phyloP scores from a whole-genome alignment of 2,888 invertebrate species.

The Amblyjoppa proteus region DNA sequence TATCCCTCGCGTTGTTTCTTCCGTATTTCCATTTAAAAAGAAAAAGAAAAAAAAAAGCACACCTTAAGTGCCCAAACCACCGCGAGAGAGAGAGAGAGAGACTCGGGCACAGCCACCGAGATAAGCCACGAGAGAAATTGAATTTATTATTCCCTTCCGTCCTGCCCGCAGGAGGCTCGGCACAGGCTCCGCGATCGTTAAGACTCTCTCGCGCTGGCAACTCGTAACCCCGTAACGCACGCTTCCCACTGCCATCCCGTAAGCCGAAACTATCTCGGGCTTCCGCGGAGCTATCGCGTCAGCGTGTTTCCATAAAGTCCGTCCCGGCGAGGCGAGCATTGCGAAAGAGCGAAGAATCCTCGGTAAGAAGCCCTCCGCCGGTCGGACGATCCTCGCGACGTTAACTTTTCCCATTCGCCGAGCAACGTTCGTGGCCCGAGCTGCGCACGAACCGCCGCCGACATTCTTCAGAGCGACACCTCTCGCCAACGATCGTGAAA shows the following conservation, averaged over 20 bases:
- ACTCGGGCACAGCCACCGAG: conserved; percentile 21
- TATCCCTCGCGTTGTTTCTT: neutral
- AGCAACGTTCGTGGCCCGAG: conserved; percentile 55
- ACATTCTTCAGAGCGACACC: conserved; percentile 48
- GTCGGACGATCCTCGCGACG: conserved; percentile 16
- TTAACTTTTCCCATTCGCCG: conserved; percentile 68
- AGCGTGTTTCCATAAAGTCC: conserved; percentile 53
- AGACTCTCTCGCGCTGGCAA: conserved; percentile 45
- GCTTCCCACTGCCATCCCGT: conserved; percentile 27
- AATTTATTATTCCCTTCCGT: conserved; percentile 66
- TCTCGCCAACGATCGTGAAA: neutral
- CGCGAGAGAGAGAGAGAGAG: conserved; percentile 6
- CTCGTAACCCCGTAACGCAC: conserved; percentile 31
- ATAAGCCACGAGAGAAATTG: conserved; percentile 46
- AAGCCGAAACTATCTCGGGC: conserved; percentile 46
- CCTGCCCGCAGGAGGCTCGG: conserved; percentile 30
- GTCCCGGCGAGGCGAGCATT: neutral
- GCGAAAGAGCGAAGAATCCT: conserved; percentile 22
- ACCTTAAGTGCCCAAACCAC: conserved; percentile 42
- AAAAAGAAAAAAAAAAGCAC: conserved; percentile 12
- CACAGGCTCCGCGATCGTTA: conserved; percentile 51
- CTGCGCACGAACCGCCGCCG: conserved; percentile 27
- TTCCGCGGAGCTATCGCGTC: conserved; percentile 30
- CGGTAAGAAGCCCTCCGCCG: conserved; percentile 8
- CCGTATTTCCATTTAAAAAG: conserved; percentile 17